These are phyloP conservation scores for Indicator indicator DNA, from an alignment of 2,113 vertebrate species.

Conservation along the genomic window DNA sequence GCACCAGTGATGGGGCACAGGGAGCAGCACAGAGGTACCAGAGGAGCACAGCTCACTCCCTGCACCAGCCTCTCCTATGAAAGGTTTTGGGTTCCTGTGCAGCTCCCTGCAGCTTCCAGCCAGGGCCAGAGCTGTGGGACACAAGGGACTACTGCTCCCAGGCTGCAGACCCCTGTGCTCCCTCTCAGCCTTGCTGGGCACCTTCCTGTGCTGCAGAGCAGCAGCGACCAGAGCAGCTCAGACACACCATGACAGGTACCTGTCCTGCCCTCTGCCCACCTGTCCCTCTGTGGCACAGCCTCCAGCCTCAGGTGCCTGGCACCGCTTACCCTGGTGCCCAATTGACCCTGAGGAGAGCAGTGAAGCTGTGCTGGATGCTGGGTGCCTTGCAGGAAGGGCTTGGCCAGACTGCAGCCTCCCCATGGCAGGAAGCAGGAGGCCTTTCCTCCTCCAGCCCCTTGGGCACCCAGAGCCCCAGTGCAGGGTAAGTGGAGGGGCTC, in stretches of 20 bases:
- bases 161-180: fast-evolving
- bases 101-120: neutral
- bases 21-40: neutral
- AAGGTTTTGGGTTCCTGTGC: neutral
- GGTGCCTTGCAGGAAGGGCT: no score
- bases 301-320: neutral
- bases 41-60: neutral
- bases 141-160: neutral
- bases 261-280: neutral
- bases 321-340: fast-evolving
- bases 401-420: fast-evolving
- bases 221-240: neutral
- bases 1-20: neutral
- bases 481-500: fast-evolving
- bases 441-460: neutral
- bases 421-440: fast-evolving
- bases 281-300: fast-evolving
- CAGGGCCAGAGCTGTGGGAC: neutral
- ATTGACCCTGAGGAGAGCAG: fast-evolving
- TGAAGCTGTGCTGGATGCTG: neutral
- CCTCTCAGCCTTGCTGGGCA: neutral
- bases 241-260: fast-evolving
- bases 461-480: fast-evolving
- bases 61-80: neutral
- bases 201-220: neutral